A percentile compares a stretch with the other conserved stretches of the same genome.
Evolutionary conservation across 1,140 invertebrate genomes (phyloP).

Genomic region (Cydia amplana): DNA sequence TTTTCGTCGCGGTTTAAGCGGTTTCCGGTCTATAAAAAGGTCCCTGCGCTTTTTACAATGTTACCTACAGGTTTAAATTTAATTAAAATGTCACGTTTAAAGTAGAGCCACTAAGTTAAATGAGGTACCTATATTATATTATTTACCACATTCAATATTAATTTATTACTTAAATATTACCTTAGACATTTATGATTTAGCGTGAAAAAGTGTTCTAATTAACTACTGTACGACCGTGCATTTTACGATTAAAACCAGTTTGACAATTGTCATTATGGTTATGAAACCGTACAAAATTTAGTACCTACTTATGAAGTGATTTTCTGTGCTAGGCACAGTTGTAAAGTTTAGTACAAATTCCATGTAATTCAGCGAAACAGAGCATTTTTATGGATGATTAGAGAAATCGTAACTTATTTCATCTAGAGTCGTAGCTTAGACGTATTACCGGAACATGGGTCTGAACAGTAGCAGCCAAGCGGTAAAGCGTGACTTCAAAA

Average conservation of each 20-base stretch:
- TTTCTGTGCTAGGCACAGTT: not conserved
- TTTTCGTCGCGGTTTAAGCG: not conserved
- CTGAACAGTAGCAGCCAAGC: not conserved
- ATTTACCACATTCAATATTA: no score
- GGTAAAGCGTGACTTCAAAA: not conserved
- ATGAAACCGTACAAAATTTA: not conserved
- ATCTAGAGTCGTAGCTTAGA: not conserved
- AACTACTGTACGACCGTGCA: not conserved
- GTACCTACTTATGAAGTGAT: not conserved
- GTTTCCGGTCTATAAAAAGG: not conserved
- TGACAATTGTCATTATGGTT: conserved; percentile 2
- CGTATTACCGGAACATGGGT: not conserved
- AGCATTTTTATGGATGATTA: conserved; percentile 4
- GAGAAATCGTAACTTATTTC: conserved; percentile 2
- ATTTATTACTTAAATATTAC: no score
- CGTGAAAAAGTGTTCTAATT: not conserved
- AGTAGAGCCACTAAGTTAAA: no score
- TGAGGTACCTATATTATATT: no score
- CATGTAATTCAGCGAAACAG: not conserved
- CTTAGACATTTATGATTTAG: not conserved
- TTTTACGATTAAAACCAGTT: not conserved
- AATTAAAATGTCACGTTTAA: no score
- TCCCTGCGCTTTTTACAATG: conserved; percentile 3
- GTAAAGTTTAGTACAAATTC: not conserved
- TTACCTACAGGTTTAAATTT: not conserved